Evolutionary conservation across 2,888 invertebrate species (phyloP).

Genomic region (Empis livida): DNA sequence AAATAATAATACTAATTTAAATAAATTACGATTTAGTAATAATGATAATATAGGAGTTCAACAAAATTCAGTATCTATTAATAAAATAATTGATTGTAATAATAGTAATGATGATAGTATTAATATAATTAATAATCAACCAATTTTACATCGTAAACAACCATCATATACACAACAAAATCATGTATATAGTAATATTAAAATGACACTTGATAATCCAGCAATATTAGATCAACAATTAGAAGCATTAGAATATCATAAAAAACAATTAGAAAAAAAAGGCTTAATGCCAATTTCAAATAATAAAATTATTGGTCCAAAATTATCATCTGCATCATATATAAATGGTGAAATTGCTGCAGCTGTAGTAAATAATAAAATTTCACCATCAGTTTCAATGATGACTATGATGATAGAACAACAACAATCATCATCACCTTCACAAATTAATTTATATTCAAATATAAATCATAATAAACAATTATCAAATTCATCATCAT

Average conservation of each 20-base stretch:
- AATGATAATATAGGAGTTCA: too few species aligned
- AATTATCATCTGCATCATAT: conserved; percentile 20
- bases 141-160: conserved; percentile 19
- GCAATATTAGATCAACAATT: conserved; percentile 31
- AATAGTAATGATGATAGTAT: too few species aligned
- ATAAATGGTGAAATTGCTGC: neutral
- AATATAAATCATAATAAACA: conserved; percentile 4
- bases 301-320: conserved; percentile 11
- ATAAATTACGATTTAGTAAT: too few species aligned
- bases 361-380: neutral
- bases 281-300: conserved; percentile 17
- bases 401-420: neutral
- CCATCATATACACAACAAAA: conserved; percentile 11
- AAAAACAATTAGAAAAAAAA: conserved; percentile 33
- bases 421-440: conserved; percentile 1
- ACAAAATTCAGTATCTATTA: too few species aligned
- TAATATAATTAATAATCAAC: neutral
- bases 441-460: conserved; percentile 5
- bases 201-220: conserved; percentile 31
- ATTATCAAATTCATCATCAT: conserved; percentile 1
- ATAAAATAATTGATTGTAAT: too few species aligned
- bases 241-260: conserved; percentile 33
- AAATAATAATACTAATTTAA: too few species aligned
- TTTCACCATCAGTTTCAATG: conserved; percentile 3
- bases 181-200: conserved; percentile 17